Conservation (phyloP, 2,113 vertebrate species). For the Mandrillus leucophaeus region DNA sequence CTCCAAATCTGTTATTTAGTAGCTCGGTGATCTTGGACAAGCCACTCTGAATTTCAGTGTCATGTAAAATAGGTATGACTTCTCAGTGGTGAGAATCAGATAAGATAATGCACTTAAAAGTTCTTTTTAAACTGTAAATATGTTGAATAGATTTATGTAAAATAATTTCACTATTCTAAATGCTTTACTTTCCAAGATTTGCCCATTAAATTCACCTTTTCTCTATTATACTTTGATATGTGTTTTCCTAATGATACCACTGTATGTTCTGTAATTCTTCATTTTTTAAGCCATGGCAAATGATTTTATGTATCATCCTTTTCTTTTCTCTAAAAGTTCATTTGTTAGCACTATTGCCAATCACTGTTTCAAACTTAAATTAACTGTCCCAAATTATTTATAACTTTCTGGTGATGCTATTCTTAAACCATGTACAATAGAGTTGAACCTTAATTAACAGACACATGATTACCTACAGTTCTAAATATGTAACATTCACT, state of each 20-base stretch:
- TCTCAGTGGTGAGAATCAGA: neutral
- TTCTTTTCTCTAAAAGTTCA: slow-evolving; percentile 22
- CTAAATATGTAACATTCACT: slow-evolving; percentile 56
- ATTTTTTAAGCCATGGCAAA: slow-evolving; percentile 1
- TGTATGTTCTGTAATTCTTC: neutral
- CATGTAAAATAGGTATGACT: neutral
- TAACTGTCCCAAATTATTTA: slow-evolving; percentile 50
- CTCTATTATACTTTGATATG: neutral
- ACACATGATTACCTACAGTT: slow-evolving; percentile 43
- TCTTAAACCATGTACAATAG: slow-evolving; percentile 44
- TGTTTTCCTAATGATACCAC: neutral
- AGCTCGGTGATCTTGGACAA: slow-evolving; percentile 43
- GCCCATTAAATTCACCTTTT: slow-evolving; percentile 8
- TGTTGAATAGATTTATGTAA: slow-evolving; percentile 3
- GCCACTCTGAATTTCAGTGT: neutral
- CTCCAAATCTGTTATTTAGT: slow-evolving; percentile 25
- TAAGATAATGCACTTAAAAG: neutral
- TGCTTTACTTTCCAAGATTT: slow-evolving; percentile 31
- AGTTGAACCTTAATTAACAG: slow-evolving; percentile 54
- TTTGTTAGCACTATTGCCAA: slow-evolving; percentile 25
- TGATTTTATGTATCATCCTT: slow-evolving; percentile 19
- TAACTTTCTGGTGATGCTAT: slow-evolving; percentile 48
- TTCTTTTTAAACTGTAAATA: slow-evolving; percentile 10
- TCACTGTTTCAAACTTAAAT: slow-evolving; percentile 56
- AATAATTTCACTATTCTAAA: slow-evolving; percentile 53